Conservation (phyloP, 1,140 invertebrate species). For the Elysia chlorotica region DNA sequence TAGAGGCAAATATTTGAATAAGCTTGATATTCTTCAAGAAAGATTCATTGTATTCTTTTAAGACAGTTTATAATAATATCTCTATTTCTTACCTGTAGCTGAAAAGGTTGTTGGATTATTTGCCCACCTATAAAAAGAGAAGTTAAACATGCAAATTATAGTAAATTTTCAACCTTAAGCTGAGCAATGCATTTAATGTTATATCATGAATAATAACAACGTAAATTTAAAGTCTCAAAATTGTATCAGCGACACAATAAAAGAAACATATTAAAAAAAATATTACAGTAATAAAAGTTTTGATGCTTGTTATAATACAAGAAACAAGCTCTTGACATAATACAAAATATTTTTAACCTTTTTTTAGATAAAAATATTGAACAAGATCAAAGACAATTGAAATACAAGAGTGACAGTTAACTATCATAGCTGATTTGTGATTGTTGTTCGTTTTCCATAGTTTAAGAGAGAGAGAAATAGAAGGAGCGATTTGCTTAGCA, state of each 20-base stretch:
- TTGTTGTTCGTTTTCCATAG: background rate
- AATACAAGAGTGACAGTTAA: background rate
- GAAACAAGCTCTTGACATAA: no score
- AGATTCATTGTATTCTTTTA: background rate
- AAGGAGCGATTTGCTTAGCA: background rate
- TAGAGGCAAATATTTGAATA: background rate
- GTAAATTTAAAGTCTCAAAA: no score
- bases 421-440: no score
- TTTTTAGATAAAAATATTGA: background rate
- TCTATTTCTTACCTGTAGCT: conserved; percentile 36
- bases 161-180: background rate
- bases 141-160: background rate
- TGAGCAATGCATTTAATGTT: background rate
- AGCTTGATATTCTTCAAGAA: background rate
- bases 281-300: no score
- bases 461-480: background rate
- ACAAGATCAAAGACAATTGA: background rate
- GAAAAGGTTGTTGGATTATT: conserved; percentile 51
- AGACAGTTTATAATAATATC: background rate
- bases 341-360: no score
- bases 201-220: background rate
- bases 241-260: no score
- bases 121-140: conserved; percentile 38
- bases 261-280: background rate
- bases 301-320: no score